These are phyloP conservation scores for Ophonus ardosiacus DNA, from an alignment of 2,888 invertebrate genomes.

Conservation along the genomic window DNA sequence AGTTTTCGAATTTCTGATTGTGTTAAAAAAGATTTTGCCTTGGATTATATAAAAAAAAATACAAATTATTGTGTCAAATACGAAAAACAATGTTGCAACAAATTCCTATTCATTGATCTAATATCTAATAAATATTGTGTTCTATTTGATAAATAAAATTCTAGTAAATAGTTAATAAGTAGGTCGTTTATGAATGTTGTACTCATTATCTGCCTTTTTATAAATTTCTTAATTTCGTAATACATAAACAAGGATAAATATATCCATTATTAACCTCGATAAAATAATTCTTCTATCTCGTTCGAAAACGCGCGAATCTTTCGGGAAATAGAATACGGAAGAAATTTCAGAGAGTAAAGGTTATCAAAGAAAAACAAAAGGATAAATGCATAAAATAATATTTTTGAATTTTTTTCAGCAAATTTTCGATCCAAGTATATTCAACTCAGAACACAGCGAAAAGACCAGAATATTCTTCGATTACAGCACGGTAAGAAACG, in stretches of 20 bases:
- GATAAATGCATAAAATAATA: not conserved
- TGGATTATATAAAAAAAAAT: not conserved
- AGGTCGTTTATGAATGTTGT: conserved; percentile 34
- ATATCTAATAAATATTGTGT: not conserved
- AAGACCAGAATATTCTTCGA: conserved; percentile 68
- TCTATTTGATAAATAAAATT: not conserved
- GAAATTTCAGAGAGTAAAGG: not conserved
- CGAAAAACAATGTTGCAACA: not conserved
- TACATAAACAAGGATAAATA: conserved; percentile 40
- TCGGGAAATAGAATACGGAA: conserved; percentile 24
- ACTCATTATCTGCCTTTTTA: conserved; percentile 39
- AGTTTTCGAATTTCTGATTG: too few relatives aligned
- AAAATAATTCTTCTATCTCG: not conserved
- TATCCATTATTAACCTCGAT: conserved; percentile 46
- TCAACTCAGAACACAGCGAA: conserved; percentile 33
- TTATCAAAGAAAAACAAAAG: not conserved
- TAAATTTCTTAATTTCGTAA: conserved; percentile 51
- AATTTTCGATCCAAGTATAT: conserved; percentile 8
- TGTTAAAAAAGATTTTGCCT: not conserved
- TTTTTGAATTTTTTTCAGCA: conserved; percentile 17
- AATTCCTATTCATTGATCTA: not conserved
- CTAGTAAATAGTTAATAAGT: conserved; percentile 12
- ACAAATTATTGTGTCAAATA: not conserved
- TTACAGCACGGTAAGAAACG: conserved; percentile 66
- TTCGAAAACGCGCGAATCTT: conserved; percentile 22